Conservation (phyloP, 1,140 invertebrate species). For the Archivesica marissinica region DNA sequence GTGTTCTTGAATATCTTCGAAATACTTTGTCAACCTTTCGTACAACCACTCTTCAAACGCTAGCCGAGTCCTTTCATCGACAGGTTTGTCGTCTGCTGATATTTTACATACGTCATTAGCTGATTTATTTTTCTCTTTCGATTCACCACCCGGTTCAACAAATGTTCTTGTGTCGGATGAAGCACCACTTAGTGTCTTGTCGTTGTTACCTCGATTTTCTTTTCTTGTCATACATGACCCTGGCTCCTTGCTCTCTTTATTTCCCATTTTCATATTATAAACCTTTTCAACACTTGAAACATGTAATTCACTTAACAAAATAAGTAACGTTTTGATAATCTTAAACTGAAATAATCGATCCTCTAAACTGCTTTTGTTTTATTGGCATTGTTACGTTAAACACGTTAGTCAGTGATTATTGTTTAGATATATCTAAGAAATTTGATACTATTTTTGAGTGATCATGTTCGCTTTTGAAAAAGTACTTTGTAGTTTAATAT, state of each 20-base stretch:
- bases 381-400: too few species aligned
- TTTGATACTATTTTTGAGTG: too few species aligned
- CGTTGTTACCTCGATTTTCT: not conserved
- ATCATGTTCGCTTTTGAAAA: too few species aligned
- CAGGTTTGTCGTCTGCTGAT: not conserved
- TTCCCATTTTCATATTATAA: too few species aligned
- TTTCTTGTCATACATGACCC: not conserved
- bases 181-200: not conserved
- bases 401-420: too few species aligned
- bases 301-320: not conserved
- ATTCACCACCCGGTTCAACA: not conserved
- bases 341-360: not conserved
- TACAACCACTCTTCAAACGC: conserved; percentile 51
- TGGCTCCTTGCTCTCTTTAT: conserved; percentile 5
- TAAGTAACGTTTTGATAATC: not conserved
- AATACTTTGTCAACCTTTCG: conserved; percentile 40
- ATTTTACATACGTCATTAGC: not conserved
- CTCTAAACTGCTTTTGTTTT: not conserved
- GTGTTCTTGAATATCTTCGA: conserved; percentile 41
- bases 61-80: conserved; percentile 22
- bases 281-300: not conserved
- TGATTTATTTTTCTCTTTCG: not conserved
- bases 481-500: too few species aligned
- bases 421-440: too few species aligned
- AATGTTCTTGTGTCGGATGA: not conserved